Evolutionary conservation across 2,113 vertebrate genomes (phyloP).

Genomic region (Myiopsitta monachus): DNA sequence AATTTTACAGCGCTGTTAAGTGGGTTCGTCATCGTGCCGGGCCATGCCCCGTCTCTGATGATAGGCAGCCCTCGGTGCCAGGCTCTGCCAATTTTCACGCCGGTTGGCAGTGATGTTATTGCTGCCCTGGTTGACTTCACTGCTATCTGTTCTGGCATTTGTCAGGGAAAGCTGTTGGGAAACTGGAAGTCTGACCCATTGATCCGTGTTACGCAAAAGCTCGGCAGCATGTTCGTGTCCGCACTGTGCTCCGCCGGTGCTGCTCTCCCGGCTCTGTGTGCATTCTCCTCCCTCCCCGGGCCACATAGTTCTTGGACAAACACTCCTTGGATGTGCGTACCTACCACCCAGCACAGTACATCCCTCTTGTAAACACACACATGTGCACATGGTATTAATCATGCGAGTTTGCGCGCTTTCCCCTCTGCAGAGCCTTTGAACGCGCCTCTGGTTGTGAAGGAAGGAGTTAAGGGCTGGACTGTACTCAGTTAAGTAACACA

Average conservation of each 20-base stretch:
- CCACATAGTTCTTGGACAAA: neutral
- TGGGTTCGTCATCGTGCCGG: slow-evolving; percentile 70
- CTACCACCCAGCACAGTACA: slow-evolving; percentile 19
- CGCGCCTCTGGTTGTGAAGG: neutral
- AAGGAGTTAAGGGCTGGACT: slow-evolving; percentile 30
- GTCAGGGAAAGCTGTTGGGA: slow-evolving; percentile 42
- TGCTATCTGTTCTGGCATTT: slow-evolving; percentile 58
- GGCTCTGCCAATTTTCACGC: slow-evolving; percentile 60
- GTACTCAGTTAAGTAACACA: neutral
- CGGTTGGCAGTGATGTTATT: slow-evolving; percentile 57
- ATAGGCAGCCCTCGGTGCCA: slow-evolving; percentile 64
- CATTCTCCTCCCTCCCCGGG: neutral
- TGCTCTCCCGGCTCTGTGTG: neutral
- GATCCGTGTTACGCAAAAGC: slow-evolving; percentile 41
- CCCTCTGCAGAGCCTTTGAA: neutral
- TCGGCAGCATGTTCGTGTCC: neutral
- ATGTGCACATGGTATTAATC: neutral
- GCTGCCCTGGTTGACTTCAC: slow-evolving; percentile 68
- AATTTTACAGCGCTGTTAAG: slow-evolving; percentile 79
- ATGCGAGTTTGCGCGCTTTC: neutral
- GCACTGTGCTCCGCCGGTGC: neutral
- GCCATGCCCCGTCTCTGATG: slow-evolving; percentile 65
- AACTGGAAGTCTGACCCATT: slow-evolving; percentile 44
- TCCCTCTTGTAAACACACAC: slow-evolving; percentile 8
- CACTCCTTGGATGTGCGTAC: neutral